Percentiles rank a stretch among this genome's conserved stretches.
These are phyloP conservation scores for Episyrphus balteatus DNA, from an alignment of 1,140 invertebrate genomes.

Conservation along the genomic window DNA sequence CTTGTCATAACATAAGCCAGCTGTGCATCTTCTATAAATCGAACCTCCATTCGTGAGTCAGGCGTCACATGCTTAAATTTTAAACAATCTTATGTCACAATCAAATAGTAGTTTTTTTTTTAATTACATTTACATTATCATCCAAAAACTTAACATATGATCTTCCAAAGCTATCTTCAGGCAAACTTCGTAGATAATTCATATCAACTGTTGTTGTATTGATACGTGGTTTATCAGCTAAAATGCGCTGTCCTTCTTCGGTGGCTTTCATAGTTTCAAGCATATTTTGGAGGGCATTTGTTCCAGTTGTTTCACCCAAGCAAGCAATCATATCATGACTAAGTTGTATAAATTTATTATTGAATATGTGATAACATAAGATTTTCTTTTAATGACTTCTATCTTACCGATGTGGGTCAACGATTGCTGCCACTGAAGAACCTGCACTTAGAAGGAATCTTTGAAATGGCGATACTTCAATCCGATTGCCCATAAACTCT, in stretches of 20 bases:
- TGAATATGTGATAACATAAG: not conserved
- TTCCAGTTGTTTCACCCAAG: slow-evolving; percentile 80
- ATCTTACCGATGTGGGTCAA: slow-evolving; percentile 48
- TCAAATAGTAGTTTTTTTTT: not conserved
- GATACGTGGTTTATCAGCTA: slow-evolving; percentile 73
- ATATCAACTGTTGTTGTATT: slow-evolving; percentile 75
- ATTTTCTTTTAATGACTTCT: too few species aligned
- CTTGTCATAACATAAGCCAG: slow-evolving; percentile 94
- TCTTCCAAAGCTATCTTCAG: slow-evolving; percentile 71
- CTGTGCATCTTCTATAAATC: slow-evolving; percentile 84
- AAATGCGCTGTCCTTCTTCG: slow-evolving; percentile 59
- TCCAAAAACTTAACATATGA: slow-evolving; percentile 74
- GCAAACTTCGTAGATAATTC: slow-evolving; percentile 54
- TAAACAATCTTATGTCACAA: slow-evolving; percentile 1
- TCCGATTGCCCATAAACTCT: slow-evolving; percentile 45
- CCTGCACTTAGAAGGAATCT: slow-evolving; percentile 62
- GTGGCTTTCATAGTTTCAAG: slow-evolving; percentile 42
- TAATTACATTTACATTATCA: slow-evolving; percentile 49
- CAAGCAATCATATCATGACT: slow-evolving; percentile 89
- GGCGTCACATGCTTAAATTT: slow-evolving; percentile 73
- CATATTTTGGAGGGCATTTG: slow-evolving; percentile 59
- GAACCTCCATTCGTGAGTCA: slow-evolving; percentile 76
- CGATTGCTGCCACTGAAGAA: slow-evolving; percentile 61
- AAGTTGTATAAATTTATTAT: not conserved
- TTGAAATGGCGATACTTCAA: slow-evolving; percentile 62